These are phyloP conservation scores for Percina caprodes DNA, from an alignment of 2,113 vertebrate species.

Conservation along the genomic window DNA sequence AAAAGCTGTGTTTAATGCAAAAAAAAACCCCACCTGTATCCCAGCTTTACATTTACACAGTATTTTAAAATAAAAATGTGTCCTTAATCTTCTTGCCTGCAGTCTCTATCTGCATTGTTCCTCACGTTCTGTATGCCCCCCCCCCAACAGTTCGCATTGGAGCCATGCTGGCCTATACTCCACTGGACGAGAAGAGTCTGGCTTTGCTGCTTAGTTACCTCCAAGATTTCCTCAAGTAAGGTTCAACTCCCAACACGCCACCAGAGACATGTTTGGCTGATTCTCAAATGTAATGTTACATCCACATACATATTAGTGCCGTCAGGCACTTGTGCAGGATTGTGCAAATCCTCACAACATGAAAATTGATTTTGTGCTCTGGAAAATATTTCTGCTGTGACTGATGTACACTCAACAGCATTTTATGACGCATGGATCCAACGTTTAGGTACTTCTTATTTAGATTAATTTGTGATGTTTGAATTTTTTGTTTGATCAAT, in stretches of 20 bases:
- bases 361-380: slow-evolving; percentile 53
- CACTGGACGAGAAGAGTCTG: slow-evolving; percentile 97
- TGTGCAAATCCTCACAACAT: slow-evolving; percentile 40
- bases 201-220: slow-evolving; percentile 95
- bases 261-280: slow-evolving; percentile 20
- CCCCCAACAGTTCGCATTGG: slow-evolving; percentile 90
- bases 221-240: slow-evolving; percentile 98
- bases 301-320: slow-evolving; percentile 41
- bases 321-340: slow-evolving; percentile 48
- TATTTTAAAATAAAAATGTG: background rate
- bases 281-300: slow-evolving; percentile 36
- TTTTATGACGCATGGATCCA: background rate
- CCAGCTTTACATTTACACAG: background rate
- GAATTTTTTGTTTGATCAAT: background rate
- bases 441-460: background rate
- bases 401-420: background rate
- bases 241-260: slow-evolving; percentile 26
- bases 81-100: background rate
- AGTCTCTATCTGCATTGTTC: background rate
- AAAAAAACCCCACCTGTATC: no score
- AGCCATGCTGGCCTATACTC: slow-evolving; percentile 97
- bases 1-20: no score
- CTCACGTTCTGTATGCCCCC: background rate
- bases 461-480: background rate
- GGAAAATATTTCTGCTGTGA: slow-evolving; percentile 8